Evolutionary conservation across 2,888 invertebrate genomes (phyloP), one percentile per base, ranked within the genome.

Genomic region (Nomada ruficornis): DNA sequence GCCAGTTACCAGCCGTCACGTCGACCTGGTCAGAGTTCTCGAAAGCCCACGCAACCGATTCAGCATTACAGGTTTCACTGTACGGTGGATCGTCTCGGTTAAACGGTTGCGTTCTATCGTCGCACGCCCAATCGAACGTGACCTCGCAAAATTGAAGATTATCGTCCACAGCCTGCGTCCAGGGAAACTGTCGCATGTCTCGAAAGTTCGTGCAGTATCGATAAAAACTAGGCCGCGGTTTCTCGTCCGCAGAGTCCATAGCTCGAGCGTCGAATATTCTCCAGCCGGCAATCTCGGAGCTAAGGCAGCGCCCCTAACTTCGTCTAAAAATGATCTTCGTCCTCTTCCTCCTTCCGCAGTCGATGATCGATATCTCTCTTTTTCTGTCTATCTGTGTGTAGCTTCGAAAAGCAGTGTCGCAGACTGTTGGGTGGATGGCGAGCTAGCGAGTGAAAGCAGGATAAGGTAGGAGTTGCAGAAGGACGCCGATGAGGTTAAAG

Each of bases 371-470:
- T 84, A 87, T 82, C 84, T 20, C 44, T 26, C 50, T 11, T 50
- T 62, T 29, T 60, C 18, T 15, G 20, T 50, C 50, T 50, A 36
- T 60, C 15, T 60, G 29, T 60, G 36, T 36, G 29, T 18, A 80
- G 83, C 82, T 88, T 85, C 80, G 74, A 74, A 80, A 73, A 86
- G 81, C 80, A 29, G n/a, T 60, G 64, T 65, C 72, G 15, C 75
- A 54, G 18, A 79, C 74, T 86, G 86, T 81, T 86, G 36, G 47
- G 47, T 36, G 89, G 88, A 90, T 88, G 88, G 84, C 84, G 71
- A 71, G 82, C 88, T 82, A 71, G 60, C 69, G 71, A 79, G 65
- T 47, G 55, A 29, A 42, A 50, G 20, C 65, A 26, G 62, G 72
- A 77, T 59, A 67, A 67, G 72, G 77, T 26, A 29, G 52, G 42